phyloP scores from a whole-genome alignment of 35 echinoderm and acorn worm genomes.

The Lytechinus pictus region DNA sequence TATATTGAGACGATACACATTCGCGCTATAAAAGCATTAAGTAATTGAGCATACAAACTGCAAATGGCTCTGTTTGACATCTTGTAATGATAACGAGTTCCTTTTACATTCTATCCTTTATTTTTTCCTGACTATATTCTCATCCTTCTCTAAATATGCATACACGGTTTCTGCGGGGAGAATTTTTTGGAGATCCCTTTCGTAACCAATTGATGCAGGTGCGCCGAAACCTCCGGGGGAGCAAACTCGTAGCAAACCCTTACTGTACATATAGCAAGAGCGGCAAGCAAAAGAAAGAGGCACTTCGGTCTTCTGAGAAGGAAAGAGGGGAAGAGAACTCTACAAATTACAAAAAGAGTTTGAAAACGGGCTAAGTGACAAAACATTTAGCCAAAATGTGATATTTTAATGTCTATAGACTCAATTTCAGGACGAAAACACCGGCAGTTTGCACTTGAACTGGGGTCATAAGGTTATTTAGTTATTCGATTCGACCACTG shows the following conservation, averaged over 20 bases:
- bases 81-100: slow-evolving; percentile 41
- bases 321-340: not conserved
- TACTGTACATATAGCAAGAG: not conserved
- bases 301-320: not conserved
- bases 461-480: slow-evolving; percentile 45
- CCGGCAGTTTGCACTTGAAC: slow-evolving; percentile 23
- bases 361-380: slow-evolving; percentile 46
- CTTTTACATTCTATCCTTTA: slow-evolving; percentile 8
- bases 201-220: slow-evolving; percentile 28
- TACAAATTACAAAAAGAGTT: slow-evolving; percentile 28
- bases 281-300: not conserved
- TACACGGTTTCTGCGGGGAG: not conserved
- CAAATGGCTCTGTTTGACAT: slow-evolving; percentile 33
- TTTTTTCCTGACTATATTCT: not conserved
- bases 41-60: slow-evolving; percentile 49
- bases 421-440: slow-evolving; percentile 1
- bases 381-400: slow-evolving; percentile 57
- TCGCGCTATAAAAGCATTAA: slow-evolving; percentile 51
- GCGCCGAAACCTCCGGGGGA: slow-evolving; percentile 7
- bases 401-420: slow-evolving; percentile 59
- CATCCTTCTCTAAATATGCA: slow-evolving; percentile 15
- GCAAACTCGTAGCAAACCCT: slow-evolving; percentile 17
- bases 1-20: slow-evolving; percentile 36
- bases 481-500: slow-evolving; percentile 25
- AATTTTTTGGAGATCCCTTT: not conserved